Base-by-base conservation (phyloP, 2,888 invertebrate genomes). In the Eupithecia subumbrata region DNA sequence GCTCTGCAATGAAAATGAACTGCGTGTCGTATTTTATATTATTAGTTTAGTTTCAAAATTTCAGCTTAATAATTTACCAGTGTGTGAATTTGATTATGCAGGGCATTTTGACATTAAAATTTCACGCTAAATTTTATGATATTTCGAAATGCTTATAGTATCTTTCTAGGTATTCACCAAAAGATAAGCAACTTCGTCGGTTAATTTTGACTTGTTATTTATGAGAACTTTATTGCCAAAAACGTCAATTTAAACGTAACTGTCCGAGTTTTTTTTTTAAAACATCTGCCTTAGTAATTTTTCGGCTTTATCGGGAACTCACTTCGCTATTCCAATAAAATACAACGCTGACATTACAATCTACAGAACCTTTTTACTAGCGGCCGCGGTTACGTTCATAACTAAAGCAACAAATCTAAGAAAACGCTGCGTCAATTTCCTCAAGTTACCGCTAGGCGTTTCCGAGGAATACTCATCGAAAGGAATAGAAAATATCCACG, bases 401-500 rank as follows among this genome's bases (percentile, higher is more conserved):
- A 16, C 67, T 67, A n/a, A 64, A n/a, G 67, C 12, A 40, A 40
- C 67, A 67, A 67, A 67, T 67, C 67, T 40, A 5, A 37, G 22
- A n/a, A 64, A 64, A 67, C 11, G 18, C 40, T 34, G 34, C 64
- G 64, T 34, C 43, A 56, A 45, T 22, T 45, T 74, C 18, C 63
- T 48, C 60, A 14, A 22, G 52, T 45, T 45, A 72, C 66, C 48
- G 60, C 69, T 52, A 71, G 66, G 63, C 43, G 37, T 73, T 77
- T 71, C 66, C 60, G 14, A 60, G 25, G 22, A 71, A 52, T 52
- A 73, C 68, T 74, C 74, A 74, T 72, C 67, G 68, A 80, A 75
- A 69, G 77, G 74, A 73, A 81, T 78, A 81, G 82, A 78, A 63
- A 80, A 81, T 83, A 82, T 77, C 75, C 73, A 43, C 79, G 70